Conservation (phyloP, 92 coral and sea anemone genomes). For the Heteractis magnifica region DNA sequence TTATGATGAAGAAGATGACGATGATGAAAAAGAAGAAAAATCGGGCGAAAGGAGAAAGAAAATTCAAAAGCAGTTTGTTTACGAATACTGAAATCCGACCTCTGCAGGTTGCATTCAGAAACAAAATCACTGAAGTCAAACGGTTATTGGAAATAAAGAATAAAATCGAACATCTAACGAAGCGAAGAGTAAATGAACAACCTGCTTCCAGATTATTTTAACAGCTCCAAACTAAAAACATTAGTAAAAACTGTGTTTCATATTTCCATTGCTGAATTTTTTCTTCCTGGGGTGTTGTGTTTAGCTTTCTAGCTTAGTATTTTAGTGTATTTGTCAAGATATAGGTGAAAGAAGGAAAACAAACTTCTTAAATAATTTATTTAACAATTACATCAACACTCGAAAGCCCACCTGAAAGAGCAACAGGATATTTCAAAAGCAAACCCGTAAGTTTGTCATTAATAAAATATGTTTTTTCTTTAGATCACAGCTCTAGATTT, state of each 20-base stretch:
- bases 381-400: constrained; percentile 57
- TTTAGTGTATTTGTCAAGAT: not conserved
- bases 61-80: not conserved
- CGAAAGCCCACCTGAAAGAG: constrained; percentile 27
- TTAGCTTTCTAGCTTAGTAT: not conserved
- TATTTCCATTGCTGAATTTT: not conserved
- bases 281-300: not conserved
- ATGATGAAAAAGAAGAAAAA: too few species aligned
- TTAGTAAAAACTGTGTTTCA: not conserved
- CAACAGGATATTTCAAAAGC: constrained; percentile 37
- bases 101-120: constrained; percentile 2
- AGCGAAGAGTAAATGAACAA: not conserved
- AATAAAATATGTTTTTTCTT: constrained; percentile 72
- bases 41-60: too few species aligned
- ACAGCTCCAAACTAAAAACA: not conserved
- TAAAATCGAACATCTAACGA: not conserved
- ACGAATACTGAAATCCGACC: not conserved
- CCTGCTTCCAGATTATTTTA: not conserved
- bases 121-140: not conserved
- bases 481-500: constrained; percentile 28
- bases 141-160: not conserved
- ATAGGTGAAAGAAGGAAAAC: not conserved
- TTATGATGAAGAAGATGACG: too few species aligned
- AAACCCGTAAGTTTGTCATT: constrained; percentile 55
- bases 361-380: constrained; percentile 5